These are phyloP conservation scores for Papilio xuthus DNA, from an alignment of 1,140 invertebrate species.

Conservation along the genomic window DNA sequence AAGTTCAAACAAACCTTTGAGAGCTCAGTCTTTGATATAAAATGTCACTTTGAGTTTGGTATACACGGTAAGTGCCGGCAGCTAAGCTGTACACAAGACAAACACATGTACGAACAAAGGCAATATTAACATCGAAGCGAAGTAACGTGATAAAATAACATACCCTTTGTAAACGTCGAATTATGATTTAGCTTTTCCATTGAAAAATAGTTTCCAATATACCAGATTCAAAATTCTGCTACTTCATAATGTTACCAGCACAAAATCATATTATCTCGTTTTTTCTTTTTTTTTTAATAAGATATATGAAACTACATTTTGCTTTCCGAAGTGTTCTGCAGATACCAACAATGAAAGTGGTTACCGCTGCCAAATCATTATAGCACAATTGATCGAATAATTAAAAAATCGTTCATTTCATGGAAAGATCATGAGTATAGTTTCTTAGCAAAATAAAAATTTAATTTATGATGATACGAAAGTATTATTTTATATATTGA, in stretches of 20 bases:
- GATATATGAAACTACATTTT: no score
- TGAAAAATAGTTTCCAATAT: neutral
- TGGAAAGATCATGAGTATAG: no score
- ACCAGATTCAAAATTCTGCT: neutral
- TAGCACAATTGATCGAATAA: no score
- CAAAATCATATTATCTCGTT: no score
- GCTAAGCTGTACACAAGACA: neutral
- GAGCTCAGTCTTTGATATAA: slow-evolving; percentile 22
- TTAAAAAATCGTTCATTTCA: no score
- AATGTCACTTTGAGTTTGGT: slow-evolving; percentile 23
- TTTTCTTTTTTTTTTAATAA: no score
- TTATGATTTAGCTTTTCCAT: neutral
- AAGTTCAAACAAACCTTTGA: slow-evolving; percentile 26
- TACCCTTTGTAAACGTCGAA: slow-evolving; percentile 3
- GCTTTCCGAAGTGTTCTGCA: no score
- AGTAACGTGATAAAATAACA: slow-evolving; percentile 27
- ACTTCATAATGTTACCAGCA: neutral
- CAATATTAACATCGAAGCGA: slow-evolving; percentile 30
- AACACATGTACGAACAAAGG: slow-evolving; percentile 5
- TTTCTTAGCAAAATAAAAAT: no score
- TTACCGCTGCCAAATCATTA: no score
- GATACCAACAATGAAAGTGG: no score
- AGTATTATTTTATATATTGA: no score
- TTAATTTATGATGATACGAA: no score
- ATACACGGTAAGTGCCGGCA: neutral